These are phyloP conservation scores for Teleiodes luculella DNA, from an alignment of 2,888 invertebrate species.

Conservation along the genomic window DNA sequence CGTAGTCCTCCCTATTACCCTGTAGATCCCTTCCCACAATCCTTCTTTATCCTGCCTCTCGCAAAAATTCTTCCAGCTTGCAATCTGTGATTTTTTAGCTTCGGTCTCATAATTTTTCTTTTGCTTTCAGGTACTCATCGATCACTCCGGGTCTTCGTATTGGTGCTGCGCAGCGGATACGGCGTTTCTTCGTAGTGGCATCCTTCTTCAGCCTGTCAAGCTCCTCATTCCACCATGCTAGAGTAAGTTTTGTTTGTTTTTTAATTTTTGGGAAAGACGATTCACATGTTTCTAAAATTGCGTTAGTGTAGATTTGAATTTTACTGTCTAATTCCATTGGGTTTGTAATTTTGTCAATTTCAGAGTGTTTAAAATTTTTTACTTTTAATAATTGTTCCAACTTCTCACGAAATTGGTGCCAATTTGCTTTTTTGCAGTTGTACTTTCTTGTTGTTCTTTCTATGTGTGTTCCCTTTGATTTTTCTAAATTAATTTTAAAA, in stretches of 20 bases:
- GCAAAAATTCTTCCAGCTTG: constrained; percentile 15
- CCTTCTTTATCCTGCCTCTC: neutral
- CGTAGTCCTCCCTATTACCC: constrained; percentile 10
- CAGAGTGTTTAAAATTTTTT: neutral
- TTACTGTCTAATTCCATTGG: neutral
- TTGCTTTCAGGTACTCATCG: constrained; percentile 13
- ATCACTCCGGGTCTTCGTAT: constrained; percentile 1
- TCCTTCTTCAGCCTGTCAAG: neutral
- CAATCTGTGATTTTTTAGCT: neutral
- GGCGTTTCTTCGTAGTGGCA: neutral
- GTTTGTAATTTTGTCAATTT: neutral
- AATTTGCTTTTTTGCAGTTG: constrained; percentile 13
- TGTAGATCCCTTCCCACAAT: constrained; percentile 15
- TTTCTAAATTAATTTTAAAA: neutral
- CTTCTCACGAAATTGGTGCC: neutral
- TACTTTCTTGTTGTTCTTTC: neutral
- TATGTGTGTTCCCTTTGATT: neutral
- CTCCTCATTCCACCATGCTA: constrained; percentile 14
- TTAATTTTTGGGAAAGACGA: neutral
- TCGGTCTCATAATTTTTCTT: constrained; percentile 7
- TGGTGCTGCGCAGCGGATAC: constrained; percentile 11
- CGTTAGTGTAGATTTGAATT: neutral
- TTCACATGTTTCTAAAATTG: neutral
- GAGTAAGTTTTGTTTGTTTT: neutral
- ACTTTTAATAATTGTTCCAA: neutral